phyloP scores from a whole-genome alignment of 2,797 vertebrate genomes.

The Petrocephalus schoutedeni region DNA sequence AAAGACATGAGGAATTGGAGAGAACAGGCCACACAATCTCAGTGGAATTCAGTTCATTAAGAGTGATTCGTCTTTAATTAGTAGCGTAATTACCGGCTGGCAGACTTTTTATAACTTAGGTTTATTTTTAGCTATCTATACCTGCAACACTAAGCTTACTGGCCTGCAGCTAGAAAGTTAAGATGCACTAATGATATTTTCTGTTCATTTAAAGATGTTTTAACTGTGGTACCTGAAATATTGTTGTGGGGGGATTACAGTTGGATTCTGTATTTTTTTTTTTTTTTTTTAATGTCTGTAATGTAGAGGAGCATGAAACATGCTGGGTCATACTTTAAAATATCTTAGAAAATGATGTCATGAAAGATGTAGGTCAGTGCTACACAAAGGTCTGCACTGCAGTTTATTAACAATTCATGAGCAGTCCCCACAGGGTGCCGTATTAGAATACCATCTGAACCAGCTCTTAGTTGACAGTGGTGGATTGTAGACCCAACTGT shows the following conservation, averaged over 20 bases:
- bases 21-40: constrained; percentile 24
- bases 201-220: not conserved
- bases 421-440: constrained; percentile 51
- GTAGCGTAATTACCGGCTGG: constrained; percentile 64
- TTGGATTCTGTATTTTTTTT: not conserved
- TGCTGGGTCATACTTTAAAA: not conserved
- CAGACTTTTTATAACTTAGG: constrained; percentile 38
- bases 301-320: not conserved
- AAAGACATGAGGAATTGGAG: not conserved
- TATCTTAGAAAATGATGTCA: constrained; percentile 44
- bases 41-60: constrained; percentile 61
- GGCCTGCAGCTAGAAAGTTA: constrained; percentile 39
- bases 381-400: constrained; percentile 68
- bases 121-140: constrained; percentile 52
- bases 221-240: constrained; percentile 22
- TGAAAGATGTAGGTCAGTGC: constrained; percentile 64
- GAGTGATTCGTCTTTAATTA: constrained; percentile 63
- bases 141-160: constrained; percentile 41
- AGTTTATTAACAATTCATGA: constrained; percentile 74
- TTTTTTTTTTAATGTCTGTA: not conserved
- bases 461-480: constrained; percentile 55
- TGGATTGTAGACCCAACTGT: constrained; percentile 60
- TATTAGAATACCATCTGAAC: constrained; percentile 51
- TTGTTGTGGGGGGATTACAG: not conserved
- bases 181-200: not conserved